Evolutionary conservation across 2,113 vertebrate genomes (phyloP).

Genomic region (Noturus placidus): DNA sequence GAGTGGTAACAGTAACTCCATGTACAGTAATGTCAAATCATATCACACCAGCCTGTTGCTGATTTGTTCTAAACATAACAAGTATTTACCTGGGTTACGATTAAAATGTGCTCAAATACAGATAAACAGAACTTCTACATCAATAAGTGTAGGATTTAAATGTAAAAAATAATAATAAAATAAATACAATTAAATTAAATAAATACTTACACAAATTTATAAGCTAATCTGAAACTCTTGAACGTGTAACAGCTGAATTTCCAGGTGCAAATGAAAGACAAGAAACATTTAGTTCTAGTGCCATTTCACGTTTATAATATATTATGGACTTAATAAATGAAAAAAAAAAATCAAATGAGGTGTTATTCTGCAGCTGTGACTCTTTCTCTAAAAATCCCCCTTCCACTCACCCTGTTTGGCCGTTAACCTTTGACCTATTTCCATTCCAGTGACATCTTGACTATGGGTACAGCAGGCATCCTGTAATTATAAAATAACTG

Average conservation of each 20-base stretch:
- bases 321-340: conserved; percentile 45
- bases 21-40: not conserved
- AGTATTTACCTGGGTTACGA: not conserved
- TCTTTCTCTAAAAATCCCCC: not conserved
- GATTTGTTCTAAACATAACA: too few relatives aligned
- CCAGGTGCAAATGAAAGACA: conserved; percentile 27
- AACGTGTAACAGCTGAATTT: not conserved
- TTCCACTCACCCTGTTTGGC: not conserved
- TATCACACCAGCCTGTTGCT: not conserved
- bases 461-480: conserved; percentile 62
- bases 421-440: not conserved
- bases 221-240: not conserved
- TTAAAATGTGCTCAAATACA: not conserved
- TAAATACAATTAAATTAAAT: not conserved
- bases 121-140: not conserved
- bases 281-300: conserved; percentile 23
- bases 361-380: conserved; percentile 37
- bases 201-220: not conserved
- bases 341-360: conserved; percentile 24
- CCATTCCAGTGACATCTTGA: conserved; percentile 50
- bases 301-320: conserved; percentile 41
- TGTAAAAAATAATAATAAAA: not conserved
- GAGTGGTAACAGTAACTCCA: not conserved
- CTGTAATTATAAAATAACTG: conserved; percentile 65
- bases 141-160: not conserved